A percentile compares a stretch with the other conserved stretches of the same genome.
Conservation (phyloP, 2,888 invertebrate species). For the Lithophane semibrunnea region DNA sequence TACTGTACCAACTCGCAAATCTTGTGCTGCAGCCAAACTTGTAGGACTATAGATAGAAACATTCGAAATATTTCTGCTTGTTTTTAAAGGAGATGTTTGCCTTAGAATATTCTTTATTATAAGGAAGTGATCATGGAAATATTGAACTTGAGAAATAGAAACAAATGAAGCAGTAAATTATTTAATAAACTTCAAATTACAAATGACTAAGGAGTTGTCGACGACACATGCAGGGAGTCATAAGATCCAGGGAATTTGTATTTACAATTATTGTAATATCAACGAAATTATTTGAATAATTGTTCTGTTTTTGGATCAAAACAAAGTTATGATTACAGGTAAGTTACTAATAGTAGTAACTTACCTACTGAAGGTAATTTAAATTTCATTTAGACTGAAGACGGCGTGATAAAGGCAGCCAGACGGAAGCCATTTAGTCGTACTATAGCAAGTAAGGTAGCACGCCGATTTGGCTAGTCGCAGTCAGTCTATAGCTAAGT, state of each 20-base stretch:
- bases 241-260: too few species aligned
- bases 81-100: constrained; percentile 25
- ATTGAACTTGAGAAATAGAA: background rate
- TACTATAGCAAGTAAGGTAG: constrained; percentile 4
- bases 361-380: constrained; percentile 17
- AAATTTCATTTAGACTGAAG: constrained; percentile 47
- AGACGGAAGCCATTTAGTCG: constrained; percentile 51
- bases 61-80: constrained; percentile 22
- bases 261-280: too few species aligned
- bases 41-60: background rate
- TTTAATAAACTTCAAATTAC: background rate
- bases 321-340: background rate
- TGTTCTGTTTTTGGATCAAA: too few species aligned
- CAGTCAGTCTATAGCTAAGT: constrained; percentile 6
- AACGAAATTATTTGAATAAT: too few species aligned
- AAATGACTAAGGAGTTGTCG: too few species aligned
- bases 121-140: too few species aligned
- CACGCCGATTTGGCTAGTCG: constrained; percentile 43
- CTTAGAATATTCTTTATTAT: background rate
- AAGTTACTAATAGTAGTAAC: background rate
- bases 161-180: background rate
- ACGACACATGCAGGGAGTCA: background rate
- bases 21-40: constrained; percentile 54
- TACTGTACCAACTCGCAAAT: constrained; percentile 67
- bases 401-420: constrained; percentile 39